phyloP scores from a whole-genome alignment of 2,113 vertebrate genomes.

The Micromys minutus region DNA sequence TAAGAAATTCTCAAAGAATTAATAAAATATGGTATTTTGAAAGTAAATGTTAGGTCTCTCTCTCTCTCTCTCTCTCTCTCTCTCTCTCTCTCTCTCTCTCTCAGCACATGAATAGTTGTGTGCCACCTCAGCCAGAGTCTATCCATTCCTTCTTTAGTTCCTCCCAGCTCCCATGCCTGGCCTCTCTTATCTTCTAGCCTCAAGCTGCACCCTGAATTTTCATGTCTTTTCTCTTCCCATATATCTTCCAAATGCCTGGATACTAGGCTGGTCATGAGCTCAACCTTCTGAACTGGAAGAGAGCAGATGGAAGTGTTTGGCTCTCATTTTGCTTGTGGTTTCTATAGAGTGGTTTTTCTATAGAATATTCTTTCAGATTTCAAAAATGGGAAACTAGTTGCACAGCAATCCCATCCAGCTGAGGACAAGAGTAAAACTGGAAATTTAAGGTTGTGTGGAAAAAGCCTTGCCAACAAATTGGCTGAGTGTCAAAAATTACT shows the following conservation, averaged over 20 bases:
- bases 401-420: neutral
- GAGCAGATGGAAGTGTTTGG: neutral
- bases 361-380: neutral
- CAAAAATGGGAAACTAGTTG: neutral
- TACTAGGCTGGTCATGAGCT: neutral
- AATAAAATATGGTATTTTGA: neutral
- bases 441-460: neutral
- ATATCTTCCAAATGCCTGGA: neutral
- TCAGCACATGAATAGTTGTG: neutral
- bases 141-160: rapidly evolving
- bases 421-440: neutral
- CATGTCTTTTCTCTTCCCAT: neutral
- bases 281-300: neutral
- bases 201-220: neutral
- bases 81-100: neutral
- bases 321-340: neutral
- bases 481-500: too few species aligned
- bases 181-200: rapidly evolving
- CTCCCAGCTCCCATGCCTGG: neutral
- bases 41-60: neutral
- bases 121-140: neutral
- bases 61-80: too few species aligned
- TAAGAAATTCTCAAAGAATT: neutral
- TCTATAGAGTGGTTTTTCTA: neutral
- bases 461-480: neutral